Conservation (phyloP, 2,797 vertebrate genomes). For the Apogon talboti region DNA sequence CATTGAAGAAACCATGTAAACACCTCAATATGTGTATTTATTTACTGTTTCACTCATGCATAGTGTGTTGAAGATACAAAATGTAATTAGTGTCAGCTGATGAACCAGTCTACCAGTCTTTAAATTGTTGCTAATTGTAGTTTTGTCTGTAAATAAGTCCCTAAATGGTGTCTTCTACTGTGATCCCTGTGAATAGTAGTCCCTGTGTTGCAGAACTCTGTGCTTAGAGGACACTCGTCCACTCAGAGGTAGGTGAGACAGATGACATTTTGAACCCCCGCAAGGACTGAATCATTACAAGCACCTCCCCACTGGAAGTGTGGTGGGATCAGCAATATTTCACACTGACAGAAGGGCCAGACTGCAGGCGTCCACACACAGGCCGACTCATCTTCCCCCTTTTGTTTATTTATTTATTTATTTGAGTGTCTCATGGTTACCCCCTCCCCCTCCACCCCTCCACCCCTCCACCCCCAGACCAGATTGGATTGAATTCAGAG, state of each 20-base stretch:
- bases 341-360: slow-evolving; percentile 85
- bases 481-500: no score
- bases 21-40: no score
- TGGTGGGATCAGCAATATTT: slow-evolving; percentile 84
- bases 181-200: slow-evolving; percentile 20
- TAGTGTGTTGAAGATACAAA: no score
- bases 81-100: neutral
- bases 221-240: slow-evolving; percentile 60
- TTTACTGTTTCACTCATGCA: no score
- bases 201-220: slow-evolving; percentile 26
- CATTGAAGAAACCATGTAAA: no score
- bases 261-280: slow-evolving; percentile 81
- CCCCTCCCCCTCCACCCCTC: no score
- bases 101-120: neutral
- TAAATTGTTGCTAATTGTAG: neutral
- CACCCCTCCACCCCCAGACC: no score
- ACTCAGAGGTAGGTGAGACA: slow-evolving; percentile 73
- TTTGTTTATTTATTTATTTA: slow-evolving; percentile 58
- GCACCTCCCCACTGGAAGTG: slow-evolving; percentile 80
- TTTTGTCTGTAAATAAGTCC: slow-evolving; percentile 7
- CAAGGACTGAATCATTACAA: slow-evolving; percentile 83
- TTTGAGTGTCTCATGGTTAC: slow-evolving; percentile 25
- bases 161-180: neutral
- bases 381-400: slow-evolving; percentile 55
- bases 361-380: slow-evolving; percentile 76